These are phyloP conservation scores for Centropristis striata DNA, from an alignment of 2,113 vertebrate genomes.

Conservation along the genomic window DNA sequence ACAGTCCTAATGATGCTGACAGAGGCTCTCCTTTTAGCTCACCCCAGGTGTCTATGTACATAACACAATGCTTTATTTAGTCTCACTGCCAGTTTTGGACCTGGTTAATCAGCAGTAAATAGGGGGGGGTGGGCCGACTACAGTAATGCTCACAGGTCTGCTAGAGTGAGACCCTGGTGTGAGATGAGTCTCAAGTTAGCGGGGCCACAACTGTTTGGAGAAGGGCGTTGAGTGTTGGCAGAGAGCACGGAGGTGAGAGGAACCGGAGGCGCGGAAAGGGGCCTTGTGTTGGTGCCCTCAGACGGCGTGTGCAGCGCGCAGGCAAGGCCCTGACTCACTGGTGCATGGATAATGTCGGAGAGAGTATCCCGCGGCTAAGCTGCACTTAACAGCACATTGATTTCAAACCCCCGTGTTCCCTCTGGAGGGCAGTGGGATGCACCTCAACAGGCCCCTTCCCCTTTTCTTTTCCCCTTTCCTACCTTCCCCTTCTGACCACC, in stretches of 20 bases:
- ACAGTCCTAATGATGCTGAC: constrained; percentile 36
- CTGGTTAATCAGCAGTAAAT: constrained; percentile 35
- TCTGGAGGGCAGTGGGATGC: constrained; percentile 75
- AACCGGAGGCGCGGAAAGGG: constrained; percentile 51
- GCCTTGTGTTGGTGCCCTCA: constrained; percentile 56
- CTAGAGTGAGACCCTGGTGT: constrained; percentile 69
- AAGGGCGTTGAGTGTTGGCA: constrained; percentile 73
- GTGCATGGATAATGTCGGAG: constrained; percentile 79
- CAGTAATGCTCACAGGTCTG: constrained; percentile 66
- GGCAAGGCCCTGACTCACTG: constrained; percentile 63
- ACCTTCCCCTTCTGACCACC: constrained; percentile 50
- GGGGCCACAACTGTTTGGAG: constrained; percentile 71
- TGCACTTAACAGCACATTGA: constrained; percentile 89
- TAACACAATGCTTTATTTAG: constrained; percentile 55
- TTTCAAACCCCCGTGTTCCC: constrained; percentile 83
- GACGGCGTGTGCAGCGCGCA: constrained; percentile 40
- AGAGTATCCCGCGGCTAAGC: constrained; percentile 78
- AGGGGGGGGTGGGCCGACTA: background rate
- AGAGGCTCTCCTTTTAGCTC: constrained; percentile 34
- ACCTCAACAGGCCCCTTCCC: constrained; percentile 55
- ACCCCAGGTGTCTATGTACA: constrained; percentile 31
- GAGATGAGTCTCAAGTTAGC: constrained; percentile 75
- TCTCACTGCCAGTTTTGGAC: constrained; percentile 31
- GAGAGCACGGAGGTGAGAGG: constrained; percentile 67
- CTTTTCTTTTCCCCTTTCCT: constrained; percentile 25